Base-by-base conservation (phyloP, 37 sponge, comb jelly and placozoan genomes). In the Haliclona indistincta region DNA sequence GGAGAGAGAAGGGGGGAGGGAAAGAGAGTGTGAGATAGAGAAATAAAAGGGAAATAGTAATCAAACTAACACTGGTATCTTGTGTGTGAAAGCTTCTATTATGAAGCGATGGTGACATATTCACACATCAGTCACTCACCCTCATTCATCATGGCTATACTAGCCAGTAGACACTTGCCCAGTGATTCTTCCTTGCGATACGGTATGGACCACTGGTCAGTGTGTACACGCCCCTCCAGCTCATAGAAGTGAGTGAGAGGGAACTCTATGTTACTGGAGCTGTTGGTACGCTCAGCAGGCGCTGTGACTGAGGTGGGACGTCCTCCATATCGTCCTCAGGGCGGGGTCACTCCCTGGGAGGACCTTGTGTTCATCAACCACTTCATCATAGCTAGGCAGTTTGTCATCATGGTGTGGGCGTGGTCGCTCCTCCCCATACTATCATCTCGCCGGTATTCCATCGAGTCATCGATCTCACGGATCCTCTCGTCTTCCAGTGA, bases 131-230 rank as follows among this genome's bases (percentile, higher is more conserved):
- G n/a, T n/a, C 4, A 28, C 64, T 42, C 63, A 88, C 89, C 93
- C 60, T 84, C 81, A 43, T 72, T 55, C 38, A 89, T 86, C 81
- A 96, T 81, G 44, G 55, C 72, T 33, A 76, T 86, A 60, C 90
- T 39, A 0, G 94, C 90, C 39, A 75, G 39, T 75, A 96, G 82
- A 49, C 94, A 89, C n/a, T 77, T 86, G 11, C 81, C 93, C 64
- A 96, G 71, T n/a, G 87, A 82, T 75, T 96, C 97, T 22, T 82
- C 76, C 42, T 75, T 68, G 54, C 82, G 82, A 54, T 77, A 80
- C 0, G 97, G 97, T 19, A 96, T 85, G 64, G 97, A 93, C 97
- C 97, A 96, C 61, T 80, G 88, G 68, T 95, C 93, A 30, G 90
- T 90, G 71, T 89, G 84, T 8, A 89, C 81, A 19, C 96, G 76